These are phyloP conservation scores for Exaiptasia diaphana DNA, from an alignment of 64 coral and sea anemone genomes.

Conservation along the genomic window DNA sequence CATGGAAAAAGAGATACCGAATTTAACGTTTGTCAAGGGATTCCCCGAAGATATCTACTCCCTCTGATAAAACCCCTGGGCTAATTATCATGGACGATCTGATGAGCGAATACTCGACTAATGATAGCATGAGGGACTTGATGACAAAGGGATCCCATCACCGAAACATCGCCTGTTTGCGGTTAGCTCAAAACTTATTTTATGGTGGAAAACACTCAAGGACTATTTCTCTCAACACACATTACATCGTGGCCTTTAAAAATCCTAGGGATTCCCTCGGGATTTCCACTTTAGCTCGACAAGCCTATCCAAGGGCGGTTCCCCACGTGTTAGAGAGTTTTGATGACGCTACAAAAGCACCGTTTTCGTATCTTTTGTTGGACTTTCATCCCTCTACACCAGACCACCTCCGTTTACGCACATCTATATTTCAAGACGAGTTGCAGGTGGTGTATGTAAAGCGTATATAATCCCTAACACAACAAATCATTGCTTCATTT, in stretches of 20 bases:
- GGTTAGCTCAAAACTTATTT: not conserved
- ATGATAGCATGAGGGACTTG: not conserved
- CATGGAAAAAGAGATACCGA: too few relatives aligned
- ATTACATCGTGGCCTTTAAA: not conserved
- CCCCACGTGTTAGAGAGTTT: not conserved
- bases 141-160: not conserved
- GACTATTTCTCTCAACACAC: not conserved
- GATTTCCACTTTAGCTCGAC: not conserved
- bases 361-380: not conserved
- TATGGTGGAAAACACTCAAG: too few relatives aligned
- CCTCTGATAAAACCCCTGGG: not conserved
- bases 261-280: not conserved
- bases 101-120: not conserved
- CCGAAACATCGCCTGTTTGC: not conserved
- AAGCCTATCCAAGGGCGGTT: not conserved
- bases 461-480: slow-evolving; percentile 1
- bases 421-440: not conserved
- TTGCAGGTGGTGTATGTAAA: not conserved
- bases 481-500: too few relatives aligned
- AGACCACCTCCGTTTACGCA: not conserved
- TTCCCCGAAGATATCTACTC: not conserved
- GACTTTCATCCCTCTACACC: not conserved
- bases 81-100: not conserved
- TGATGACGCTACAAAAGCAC: not conserved
- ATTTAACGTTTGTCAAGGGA: not conserved